Conservation (phyloP, 1,140 invertebrate genomes). For the Drosophila murphyi region DNA sequence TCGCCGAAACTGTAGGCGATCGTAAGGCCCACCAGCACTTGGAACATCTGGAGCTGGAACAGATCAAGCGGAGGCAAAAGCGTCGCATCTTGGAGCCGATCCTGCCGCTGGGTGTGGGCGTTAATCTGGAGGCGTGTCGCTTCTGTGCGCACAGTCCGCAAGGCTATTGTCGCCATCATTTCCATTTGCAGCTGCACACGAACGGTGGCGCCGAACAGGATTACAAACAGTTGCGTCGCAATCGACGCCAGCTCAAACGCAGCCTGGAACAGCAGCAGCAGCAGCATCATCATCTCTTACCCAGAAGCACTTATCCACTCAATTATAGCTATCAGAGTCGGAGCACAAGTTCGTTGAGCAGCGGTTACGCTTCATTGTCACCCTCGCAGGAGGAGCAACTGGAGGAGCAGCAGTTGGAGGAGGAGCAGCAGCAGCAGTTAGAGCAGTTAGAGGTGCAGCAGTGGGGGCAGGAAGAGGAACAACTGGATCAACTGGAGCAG, state of each 20-base stretch:
- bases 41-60: constrained; percentile 65
- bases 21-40: constrained; percentile 71
- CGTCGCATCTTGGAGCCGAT: constrained; percentile 65
- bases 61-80: constrained; percentile 63
- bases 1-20: constrained; percentile 78
- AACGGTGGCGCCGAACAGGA: constrained; percentile 47
- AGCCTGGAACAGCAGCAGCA: constrained; percentile 71
- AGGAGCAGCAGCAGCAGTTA: neutral
- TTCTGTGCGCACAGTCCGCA: constrained; percentile 83
- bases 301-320: constrained; percentile 36
- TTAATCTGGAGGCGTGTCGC: constrained; percentile 70
- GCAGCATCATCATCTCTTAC: constrained; percentile 20
- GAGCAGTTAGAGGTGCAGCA: neutral
- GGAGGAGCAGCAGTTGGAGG: constrained; percentile 13
- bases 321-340: constrained; percentile 37
- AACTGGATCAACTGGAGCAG: neutral
- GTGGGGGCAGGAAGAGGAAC: neutral
- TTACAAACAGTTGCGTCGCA: constrained; percentile 64
- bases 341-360: constrained; percentile 63
- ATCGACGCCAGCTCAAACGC: constrained; percentile 67
- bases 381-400: constrained; percentile 13
- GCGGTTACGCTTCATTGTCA: constrained; percentile 59
- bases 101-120: constrained; percentile 53
- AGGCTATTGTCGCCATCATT: constrained; percentile 81
- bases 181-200: constrained; percentile 72